phyloP scores from a whole-genome alignment of 2,113 vertebrate species.

The Uria lomvia region DNA sequence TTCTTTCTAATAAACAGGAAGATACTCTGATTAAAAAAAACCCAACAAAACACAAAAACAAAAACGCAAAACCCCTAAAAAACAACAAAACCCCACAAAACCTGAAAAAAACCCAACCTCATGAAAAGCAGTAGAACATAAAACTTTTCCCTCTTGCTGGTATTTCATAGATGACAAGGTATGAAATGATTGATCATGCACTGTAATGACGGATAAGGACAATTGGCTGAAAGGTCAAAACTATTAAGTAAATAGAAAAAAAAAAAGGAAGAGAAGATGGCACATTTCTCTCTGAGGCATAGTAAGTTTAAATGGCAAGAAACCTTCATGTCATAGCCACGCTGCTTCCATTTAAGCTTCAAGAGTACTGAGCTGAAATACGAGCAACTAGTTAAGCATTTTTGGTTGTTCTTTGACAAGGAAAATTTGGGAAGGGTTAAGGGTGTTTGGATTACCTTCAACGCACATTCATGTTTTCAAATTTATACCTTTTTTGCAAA shows the following conservation, averaged over 20 bases:
- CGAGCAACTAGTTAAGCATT: background rate
- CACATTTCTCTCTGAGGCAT: constrained; percentile 40
- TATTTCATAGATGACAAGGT: constrained; percentile 62
- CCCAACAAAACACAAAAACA: no score
- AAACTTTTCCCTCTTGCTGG: constrained; percentile 41
- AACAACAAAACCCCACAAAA: background rate
- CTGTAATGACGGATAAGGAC: constrained; percentile 74
- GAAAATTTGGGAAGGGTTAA: background rate
- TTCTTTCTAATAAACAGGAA: constrained; percentile 19
- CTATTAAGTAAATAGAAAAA: constrained; percentile 74
- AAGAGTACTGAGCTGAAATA: background rate
- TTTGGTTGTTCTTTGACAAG: background rate
- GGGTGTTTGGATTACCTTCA: background rate
- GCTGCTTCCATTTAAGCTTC: background rate
- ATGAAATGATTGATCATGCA: constrained; percentile 71
- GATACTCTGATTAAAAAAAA: background rate
- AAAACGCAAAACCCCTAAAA: background rate
- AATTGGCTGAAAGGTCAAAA: constrained; percentile 76
- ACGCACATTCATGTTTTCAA: background rate
- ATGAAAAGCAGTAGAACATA: constrained; percentile 36
- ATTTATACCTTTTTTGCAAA: background rate
- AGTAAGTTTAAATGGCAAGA: constrained; percentile 36
- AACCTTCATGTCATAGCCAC: background rate
- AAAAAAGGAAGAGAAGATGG: background rate
- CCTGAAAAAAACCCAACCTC: background rate